Base-by-base conservation (phyloP, 2,888 invertebrate genomes). In the Ichneumoninae sp. region DNA sequence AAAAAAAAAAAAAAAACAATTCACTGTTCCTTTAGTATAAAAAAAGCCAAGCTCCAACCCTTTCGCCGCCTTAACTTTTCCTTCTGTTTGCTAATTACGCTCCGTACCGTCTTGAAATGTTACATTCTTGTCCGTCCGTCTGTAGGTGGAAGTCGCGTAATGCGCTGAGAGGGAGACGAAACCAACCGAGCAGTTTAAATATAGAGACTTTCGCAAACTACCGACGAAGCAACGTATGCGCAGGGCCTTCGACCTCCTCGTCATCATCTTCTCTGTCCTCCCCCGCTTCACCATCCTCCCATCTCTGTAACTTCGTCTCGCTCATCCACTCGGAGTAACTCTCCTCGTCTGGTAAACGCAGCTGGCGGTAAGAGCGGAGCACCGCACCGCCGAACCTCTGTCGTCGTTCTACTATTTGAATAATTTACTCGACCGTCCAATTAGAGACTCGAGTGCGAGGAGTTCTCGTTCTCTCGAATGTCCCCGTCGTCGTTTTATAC, bases 381-480 rank as follows among this genome's bases (percentile, higher is more conserved):
- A 50, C 16, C 16, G n/a, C 60, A 60, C 26, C 52, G 62, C 47
- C 70, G 66, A 74, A 69, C 70, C 65, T 62, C 36, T 76, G 60
- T 69, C 52, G 72, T 81, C 77, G 80, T 76, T 47, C 76, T 65
- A 72, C 66, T 86, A 83, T 87, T 86, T 87, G 85, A 85, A 84
- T 87, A 87, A 87, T 86, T 86, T 85, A 77, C 82, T 72, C 71
- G 72, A 83, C 72, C 78, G 82, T 86, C 85, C 86, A 87, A 87
- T 87, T 83, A 87, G 87, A 85, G 83, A 82, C 80, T 85, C 74
- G 52, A 72, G 70, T 72, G 70, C 62, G 74, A 65, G 62, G 50
- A 77, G 62, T 50, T 83, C 79, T 50, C 70, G 52, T 77, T 60
- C 66, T 62, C 65, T 40, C 54, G 47, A 40, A 36, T 52, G 52